Percentiles rank a stretch among this genome's conserved stretches.
These are phyloP conservation scores for Phylloscopus whistleri DNA, from an alignment of 2,113 vertebrate species.

Conservation along the genomic window DNA sequence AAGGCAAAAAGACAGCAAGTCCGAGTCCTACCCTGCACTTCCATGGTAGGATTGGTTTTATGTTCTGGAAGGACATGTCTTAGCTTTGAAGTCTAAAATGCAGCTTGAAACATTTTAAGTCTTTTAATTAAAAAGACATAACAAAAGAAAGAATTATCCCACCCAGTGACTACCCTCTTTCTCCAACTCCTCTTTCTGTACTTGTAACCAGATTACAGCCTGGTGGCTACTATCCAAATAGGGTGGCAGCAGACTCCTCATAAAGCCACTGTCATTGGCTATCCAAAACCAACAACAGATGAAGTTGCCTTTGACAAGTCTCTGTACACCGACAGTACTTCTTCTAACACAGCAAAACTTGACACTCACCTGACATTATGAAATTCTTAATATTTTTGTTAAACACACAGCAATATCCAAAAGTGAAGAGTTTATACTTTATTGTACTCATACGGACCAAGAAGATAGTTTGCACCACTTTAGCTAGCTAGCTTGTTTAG, in stretches of 20 bases:
- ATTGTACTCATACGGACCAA: conserved; percentile 64
- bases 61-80: neutral
- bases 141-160: neutral
- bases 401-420: neutral
- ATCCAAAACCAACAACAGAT: neutral
- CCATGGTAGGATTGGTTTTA: neutral
- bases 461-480: conserved; percentile 13
- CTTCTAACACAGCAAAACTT: neutral
- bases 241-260: neutral
- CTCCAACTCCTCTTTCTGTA: neutral
- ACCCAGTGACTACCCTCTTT: neutral
- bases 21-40: neutral
- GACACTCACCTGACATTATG: neutral
- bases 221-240: neutral
- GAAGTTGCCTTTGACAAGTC: neutral
- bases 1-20: neutral
- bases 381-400: neutral
- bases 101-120: neutral
- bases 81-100: neutral
- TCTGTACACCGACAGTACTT: neutral
- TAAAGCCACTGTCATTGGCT: neutral
- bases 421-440: conserved; percentile 62
- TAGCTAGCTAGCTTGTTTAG: conserved; percentile 26
- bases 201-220: neutral
- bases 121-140: neutral